phyloP scores from a whole-genome alignment of 92 coral and sea anemone genomes.

The Zoanthus solanderi region DNA sequence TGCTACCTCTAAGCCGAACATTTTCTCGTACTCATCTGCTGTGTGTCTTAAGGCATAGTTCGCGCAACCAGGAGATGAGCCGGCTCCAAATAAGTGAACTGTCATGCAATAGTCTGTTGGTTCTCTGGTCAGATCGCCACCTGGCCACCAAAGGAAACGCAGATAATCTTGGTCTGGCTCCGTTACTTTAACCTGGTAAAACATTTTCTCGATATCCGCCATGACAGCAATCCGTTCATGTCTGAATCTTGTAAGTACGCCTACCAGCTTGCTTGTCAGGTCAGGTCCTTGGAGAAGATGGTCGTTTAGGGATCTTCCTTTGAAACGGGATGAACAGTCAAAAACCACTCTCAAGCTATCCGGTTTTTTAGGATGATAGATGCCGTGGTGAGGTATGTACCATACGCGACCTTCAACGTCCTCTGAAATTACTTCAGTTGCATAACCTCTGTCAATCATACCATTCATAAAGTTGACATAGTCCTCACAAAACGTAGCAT shows the following conservation, averaged over 20 bases:
- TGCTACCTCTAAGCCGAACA: background rate
- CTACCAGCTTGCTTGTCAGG: too few relatives aligned
- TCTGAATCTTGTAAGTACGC: too few relatives aligned
- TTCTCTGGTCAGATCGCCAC: background rate
- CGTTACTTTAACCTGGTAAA: background rate
- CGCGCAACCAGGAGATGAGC: background rate
- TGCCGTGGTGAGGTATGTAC: too few relatives aligned
- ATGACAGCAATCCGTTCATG: too few relatives aligned
- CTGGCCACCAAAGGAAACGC: background rate
- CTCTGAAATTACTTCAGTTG: background rate
- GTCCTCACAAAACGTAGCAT: conserved; percentile 30
- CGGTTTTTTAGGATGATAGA: too few relatives aligned
- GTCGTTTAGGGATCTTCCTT: too few relatives aligned
- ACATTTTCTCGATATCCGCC: background rate
- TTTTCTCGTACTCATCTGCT: background rate
- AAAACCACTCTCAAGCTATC: too few relatives aligned
- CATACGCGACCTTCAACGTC: background rate
- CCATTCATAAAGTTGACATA: conserved; percentile 31
- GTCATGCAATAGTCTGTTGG: background rate
- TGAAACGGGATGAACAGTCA: too few relatives aligned
- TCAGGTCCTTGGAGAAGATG: too few relatives aligned
- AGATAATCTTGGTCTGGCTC: background rate
- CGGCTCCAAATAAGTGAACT: background rate
- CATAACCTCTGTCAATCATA: conserved; percentile 28
- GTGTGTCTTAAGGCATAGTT: background rate